A percentile compares a stretch with the other conserved stretches of the same genome.
These are phyloP conservation scores for Altica lythri DNA, from an alignment of 2,888 invertebrate genomes.

Conservation along the genomic window DNA sequence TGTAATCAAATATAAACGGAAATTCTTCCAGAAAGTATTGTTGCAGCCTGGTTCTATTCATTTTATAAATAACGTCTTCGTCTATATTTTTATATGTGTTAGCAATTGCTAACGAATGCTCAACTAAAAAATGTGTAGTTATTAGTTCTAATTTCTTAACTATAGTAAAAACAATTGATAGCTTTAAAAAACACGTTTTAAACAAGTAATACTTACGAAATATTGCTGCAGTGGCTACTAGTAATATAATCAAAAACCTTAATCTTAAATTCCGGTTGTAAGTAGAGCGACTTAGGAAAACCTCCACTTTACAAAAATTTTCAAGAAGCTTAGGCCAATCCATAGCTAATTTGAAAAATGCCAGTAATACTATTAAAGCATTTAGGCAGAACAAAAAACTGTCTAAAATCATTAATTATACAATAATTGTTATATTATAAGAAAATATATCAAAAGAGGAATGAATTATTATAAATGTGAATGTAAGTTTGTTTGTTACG, in stretches of 20 bases:
- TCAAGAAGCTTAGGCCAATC: constrained; percentile 19
- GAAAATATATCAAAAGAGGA: background rate
- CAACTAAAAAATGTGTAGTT: constrained; percentile 20
- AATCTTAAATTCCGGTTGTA: constrained; percentile 13
- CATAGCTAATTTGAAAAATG: constrained; percentile 19
- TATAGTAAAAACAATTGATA: background rate
- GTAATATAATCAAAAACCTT: constrained; percentile 10
- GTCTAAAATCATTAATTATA: constrained; percentile 21
- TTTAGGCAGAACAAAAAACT: constrained; percentile 20
- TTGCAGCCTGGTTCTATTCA: constrained; percentile 11
- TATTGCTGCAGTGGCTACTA: constrained; percentile 1
- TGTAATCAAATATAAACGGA: constrained; percentile 21
- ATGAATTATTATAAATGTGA: no score
- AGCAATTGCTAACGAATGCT: constrained; percentile 22
- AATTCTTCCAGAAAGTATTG: constrained; percentile 23
- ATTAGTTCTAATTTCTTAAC: no score
- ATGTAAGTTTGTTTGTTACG: no score
- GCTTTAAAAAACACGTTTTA: background rate
- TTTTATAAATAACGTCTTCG: background rate
- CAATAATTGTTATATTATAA: background rate
- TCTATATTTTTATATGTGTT: constrained; percentile 14
- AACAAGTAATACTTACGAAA: constrained; percentile 17
- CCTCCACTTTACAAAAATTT: constrained; percentile 9
- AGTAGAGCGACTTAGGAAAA: constrained; percentile 3
- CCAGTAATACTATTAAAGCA: constrained; percentile 2